Evolutionary conservation across 2,113 vertebrate species (phyloP), one percentile per base, ranked within the genome.

Genomic region (Lagopus leucura): DNA sequence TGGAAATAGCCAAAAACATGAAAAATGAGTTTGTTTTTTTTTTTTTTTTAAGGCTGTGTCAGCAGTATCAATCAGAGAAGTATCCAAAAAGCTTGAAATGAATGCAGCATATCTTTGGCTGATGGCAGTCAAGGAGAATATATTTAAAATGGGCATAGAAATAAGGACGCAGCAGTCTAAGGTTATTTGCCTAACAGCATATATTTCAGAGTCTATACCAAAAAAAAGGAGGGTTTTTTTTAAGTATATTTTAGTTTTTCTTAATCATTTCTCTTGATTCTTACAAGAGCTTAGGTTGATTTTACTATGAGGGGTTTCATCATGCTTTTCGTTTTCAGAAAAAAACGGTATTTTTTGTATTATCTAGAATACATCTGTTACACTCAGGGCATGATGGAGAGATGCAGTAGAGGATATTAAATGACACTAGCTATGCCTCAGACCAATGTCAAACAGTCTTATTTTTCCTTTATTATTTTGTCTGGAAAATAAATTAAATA

Each of bases 1-100:
- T 47, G 70, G 89, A 92, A 90, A 96, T 84, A 82, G 88, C 83
- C 92, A 93, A 95, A 95, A 95, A 96, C 38, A 88, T 86, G 72
- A 94, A 94, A 94, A 94, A 86, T 2, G 8, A 74, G 64, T 4
- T 55, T n/a, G n/a, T n/a, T 25, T 11, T 54, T 54, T 50, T 11
- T 54, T 54, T 50, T 24, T 86, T 86, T 82, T 95, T 24, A 84
- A 66, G 86, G 13, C 66, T 92, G 40, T 76, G 81, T 96, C 94
- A 95, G 86, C 91, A 82, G 70, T 65, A 94, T 89, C 90, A 92
- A 84, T 96, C 92, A 89, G 13, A 95, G 40, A 27, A 66, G 73
- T 34, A 92, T 90, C 77, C 89, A 92, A 93, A 93, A 90, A 55
- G 66, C 73, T 34, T 88, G 43, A 81, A 67, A 94, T 32, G 65